Conservation (phyloP, 64 coral and sea anemone species). For the Actinia tenebrosa region DNA sequence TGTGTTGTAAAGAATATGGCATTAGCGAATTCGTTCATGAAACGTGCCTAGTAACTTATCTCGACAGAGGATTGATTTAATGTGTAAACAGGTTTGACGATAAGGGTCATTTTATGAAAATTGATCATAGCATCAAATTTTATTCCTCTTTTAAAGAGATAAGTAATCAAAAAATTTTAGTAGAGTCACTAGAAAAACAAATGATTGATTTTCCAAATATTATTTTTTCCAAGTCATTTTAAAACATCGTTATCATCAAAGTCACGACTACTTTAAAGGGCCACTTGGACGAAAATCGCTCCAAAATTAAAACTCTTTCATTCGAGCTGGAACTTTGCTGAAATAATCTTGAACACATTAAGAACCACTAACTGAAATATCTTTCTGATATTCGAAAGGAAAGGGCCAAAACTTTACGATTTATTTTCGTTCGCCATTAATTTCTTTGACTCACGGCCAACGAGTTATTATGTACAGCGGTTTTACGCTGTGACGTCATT, state of each 20-base stretch:
- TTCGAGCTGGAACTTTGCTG: too few species aligned
- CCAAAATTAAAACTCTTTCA: too few species aligned
- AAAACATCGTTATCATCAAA: constrained; percentile 4
- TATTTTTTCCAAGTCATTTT: not conserved
- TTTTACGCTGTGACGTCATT: too few species aligned
- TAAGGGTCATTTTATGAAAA: constrained; percentile 1
- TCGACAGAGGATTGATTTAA: not conserved
- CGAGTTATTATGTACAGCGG: too few species aligned
- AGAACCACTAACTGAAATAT: too few species aligned
- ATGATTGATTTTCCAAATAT: not conserved
- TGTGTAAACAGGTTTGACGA: not conserved
- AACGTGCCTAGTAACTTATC: not conserved
- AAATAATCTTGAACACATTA: too few species aligned
- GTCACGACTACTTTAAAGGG: not conserved
- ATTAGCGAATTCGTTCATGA: not conserved
- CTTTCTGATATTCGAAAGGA: too few species aligned
- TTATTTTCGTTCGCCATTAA: too few species aligned
- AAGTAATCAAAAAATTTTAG: not conserved
- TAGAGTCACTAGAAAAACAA: not conserved
- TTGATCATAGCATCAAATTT: not conserved
- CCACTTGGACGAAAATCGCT: too few species aligned
- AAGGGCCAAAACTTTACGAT: too few species aligned
- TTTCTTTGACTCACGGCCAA: too few species aligned
- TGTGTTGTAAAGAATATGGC: not conserved
- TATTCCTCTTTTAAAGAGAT: not conserved